A percentile compares a stretch with the other conserved stretches of the same genome.
phyloP scores from a whole-genome alignment of 2,888 invertebrate species.

The Nephrotoma appendiculata region DNA sequence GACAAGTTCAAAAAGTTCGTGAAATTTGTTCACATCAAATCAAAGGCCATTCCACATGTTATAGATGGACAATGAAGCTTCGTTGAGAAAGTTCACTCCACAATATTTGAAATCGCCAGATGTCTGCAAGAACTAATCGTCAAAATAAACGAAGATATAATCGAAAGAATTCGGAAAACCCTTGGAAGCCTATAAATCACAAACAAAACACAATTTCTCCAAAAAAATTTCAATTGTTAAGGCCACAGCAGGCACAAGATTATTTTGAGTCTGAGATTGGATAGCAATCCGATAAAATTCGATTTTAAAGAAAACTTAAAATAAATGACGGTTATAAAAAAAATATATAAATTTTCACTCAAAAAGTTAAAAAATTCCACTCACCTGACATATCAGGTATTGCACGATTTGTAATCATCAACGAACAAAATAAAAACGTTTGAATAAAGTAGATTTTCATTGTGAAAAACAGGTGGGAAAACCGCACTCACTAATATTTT shows the following conservation, averaged over 20 bases:
- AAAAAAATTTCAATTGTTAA: not conserved
- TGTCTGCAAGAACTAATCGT: too few species aligned
- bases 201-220: not conserved
- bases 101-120: too few species aligned
- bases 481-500: not conserved
- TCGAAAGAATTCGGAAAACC: too few species aligned
- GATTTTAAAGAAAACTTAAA: not conserved
- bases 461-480: not conserved
- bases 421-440: not conserved
- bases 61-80: too few species aligned
- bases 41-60: too few species aligned
- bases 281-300: not conserved
- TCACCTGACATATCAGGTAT: not conserved
- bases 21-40: too few species aligned
- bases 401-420: not conserved
- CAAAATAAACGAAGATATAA: too few species aligned
- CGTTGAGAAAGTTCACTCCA: too few species aligned
- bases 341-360: not conserved
- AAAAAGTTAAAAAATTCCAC: not conserved
- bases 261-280: not conserved
- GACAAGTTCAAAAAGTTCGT: too few species aligned
- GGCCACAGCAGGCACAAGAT: not conserved
- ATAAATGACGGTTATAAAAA: not conserved
- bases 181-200: not conserved
- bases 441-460: not conserved